Conservation (phyloP, 2,113 vertebrate species). For the Eulacestoma nigropectus region DNA sequence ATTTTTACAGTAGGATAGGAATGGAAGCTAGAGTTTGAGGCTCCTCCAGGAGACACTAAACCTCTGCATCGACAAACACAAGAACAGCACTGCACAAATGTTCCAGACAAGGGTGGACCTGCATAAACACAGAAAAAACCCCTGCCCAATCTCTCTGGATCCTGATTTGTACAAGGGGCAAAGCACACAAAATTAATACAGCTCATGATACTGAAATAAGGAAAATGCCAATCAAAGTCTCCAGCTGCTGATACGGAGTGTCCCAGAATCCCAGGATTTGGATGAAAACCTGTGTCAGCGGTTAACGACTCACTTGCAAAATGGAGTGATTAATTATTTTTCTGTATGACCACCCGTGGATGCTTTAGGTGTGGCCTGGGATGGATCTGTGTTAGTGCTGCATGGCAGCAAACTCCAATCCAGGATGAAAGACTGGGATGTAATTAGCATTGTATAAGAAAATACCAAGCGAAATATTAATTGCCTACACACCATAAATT, state of each 20-base stretch:
- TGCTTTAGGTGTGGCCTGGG: background rate
- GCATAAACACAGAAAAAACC: background rate
- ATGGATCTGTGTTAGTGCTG: background rate
- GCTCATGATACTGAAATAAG: background rate
- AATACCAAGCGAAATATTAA: background rate
- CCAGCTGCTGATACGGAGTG: background rate
- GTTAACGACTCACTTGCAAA: background rate
- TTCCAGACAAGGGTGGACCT: background rate
- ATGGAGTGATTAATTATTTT: background rate
- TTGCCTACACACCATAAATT: background rate
- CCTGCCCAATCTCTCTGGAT: background rate
- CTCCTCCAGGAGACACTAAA: background rate
- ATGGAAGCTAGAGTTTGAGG: background rate
- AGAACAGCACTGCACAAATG: background rate
- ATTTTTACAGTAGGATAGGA: background rate
- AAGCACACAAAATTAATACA: background rate
- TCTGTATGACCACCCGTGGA: background rate
- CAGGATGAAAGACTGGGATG: background rate
- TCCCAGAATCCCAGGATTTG: background rate
- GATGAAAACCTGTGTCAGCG: background rate
- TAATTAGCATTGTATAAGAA: background rate
- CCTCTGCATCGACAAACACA: background rate
- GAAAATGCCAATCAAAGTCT: background rate
- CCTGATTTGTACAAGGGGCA: background rate
- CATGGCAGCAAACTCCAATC: background rate